phyloP scores from a whole-genome alignment of 2,797 vertebrate species.

The Coreius guichenoti region DNA sequence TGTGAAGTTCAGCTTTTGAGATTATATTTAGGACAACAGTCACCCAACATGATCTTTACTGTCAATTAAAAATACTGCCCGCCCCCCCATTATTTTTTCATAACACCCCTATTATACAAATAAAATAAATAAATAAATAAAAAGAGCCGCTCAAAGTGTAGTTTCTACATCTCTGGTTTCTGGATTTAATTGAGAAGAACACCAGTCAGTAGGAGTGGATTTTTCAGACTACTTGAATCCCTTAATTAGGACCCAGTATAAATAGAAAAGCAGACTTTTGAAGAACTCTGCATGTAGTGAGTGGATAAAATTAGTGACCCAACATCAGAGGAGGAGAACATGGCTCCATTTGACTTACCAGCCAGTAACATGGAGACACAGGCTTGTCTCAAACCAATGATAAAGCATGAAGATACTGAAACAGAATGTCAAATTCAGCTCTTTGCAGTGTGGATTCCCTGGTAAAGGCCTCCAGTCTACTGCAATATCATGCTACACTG shows the following conservation, averaged over 20 bases:
- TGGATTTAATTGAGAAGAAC: slow-evolving; percentile 46
- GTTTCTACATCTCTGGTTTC: neutral
- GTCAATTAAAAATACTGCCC: neutral
- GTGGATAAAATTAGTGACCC: slow-evolving; percentile 35
- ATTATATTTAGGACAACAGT: neutral
- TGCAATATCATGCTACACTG: neutral
- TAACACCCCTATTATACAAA: neutral
- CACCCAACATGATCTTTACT: neutral
- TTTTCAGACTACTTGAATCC: slow-evolving; percentile 29
- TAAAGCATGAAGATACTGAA: slow-evolving; percentile 11
- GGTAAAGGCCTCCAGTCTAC: neutral
- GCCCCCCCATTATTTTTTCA: neutral
- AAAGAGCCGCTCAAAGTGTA: neutral
- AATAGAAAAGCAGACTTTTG: slow-evolving; percentile 40
- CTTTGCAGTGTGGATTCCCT: neutral
- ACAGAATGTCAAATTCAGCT: neutral
- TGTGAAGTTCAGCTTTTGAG: slow-evolving; percentile 1
- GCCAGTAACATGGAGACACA: neutral
- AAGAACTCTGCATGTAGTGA: slow-evolving; percentile 26
- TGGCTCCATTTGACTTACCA: slow-evolving; percentile 10
- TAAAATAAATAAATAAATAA: neutral
- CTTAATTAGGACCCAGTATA: slow-evolving; percentile 49
- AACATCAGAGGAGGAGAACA: slow-evolving; percentile 25
- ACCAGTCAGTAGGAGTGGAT: slow-evolving; percentile 20
- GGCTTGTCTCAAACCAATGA: neutral